Conservation (phyloP, 2,113 vertebrate species). For the Colaptes auratus region DNA sequence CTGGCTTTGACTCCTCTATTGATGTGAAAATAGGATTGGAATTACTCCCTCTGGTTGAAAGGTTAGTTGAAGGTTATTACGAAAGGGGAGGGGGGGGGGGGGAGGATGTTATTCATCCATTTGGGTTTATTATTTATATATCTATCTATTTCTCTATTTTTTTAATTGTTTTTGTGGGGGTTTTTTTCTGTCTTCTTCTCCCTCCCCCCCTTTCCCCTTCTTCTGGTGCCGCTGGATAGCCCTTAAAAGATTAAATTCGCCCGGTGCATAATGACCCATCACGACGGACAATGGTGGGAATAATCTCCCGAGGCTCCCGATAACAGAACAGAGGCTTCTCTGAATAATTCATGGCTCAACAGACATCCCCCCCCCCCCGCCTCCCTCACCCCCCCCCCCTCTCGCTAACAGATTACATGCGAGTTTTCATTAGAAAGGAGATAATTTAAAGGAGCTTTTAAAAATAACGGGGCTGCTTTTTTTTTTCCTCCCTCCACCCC, state of each 20-base stretch:
- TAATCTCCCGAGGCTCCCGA: constrained; percentile 88
- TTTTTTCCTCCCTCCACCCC: too few species aligned
- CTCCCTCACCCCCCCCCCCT: not conserved
- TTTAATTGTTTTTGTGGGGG: too few species aligned
- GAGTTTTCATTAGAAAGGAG: constrained; percentile 85
- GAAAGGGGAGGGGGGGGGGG: constrained; percentile 62
- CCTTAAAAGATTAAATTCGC: constrained; percentile 91
- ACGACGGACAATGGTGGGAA: constrained; percentile 92
- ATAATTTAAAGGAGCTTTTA: constrained; percentile 79
- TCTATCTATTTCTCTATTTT: too few species aligned
- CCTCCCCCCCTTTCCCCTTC: too few species aligned
- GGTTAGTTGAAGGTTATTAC: constrained; percentile 98
- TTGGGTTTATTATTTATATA: constrained; percentile 32
- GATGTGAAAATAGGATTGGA: constrained; percentile 93
- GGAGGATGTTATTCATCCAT: constrained; percentile 86
- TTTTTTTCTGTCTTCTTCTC: not conserved
- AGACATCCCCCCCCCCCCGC: constrained; percentile 43
- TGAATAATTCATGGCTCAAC: constrained; percentile 95
- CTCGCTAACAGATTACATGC: constrained; percentile 85
- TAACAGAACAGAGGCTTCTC: constrained; percentile 74
- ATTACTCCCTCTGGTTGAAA: constrained; percentile 94
- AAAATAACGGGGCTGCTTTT: constrained; percentile 69
- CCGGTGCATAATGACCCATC: constrained; percentile 96
- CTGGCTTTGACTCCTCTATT: constrained; percentile 84
- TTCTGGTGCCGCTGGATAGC: constrained; percentile 78